phyloP scores from a whole-genome alignment of 2,888 invertebrate genomes.

The Meganola albula region DNA sequence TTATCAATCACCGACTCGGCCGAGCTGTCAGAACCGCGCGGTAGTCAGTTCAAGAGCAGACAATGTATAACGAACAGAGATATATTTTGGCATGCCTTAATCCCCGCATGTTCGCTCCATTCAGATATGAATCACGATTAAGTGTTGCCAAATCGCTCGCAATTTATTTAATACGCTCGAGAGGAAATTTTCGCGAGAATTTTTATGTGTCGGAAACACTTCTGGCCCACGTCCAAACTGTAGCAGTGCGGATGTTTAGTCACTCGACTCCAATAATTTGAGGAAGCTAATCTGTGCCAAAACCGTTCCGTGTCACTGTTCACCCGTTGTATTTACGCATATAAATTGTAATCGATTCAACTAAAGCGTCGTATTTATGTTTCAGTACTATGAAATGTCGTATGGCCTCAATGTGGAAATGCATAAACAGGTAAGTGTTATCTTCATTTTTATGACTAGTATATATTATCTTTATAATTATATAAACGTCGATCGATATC shows the following conservation, averaged over 20 bases:
- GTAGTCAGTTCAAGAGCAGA: conserved; percentile 38
- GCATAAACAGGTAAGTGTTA: conserved; percentile 93
- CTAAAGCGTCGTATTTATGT: conserved; percentile 71
- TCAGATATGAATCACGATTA: conserved; percentile 74
- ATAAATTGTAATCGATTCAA: conserved; percentile 47
- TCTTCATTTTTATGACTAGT: conserved; percentile 16
- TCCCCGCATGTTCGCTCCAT: conserved; percentile 62
- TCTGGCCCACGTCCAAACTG: conserved; percentile 67
- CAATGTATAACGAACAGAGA: conserved; percentile 47
- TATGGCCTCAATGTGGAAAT: conserved; percentile 98
- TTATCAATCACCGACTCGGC: conserved; percentile 34
- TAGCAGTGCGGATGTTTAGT: conserved; percentile 72
- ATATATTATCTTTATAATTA: no score
- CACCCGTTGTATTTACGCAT: conserved; percentile 45
- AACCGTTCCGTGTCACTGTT: conserved; percentile 57
- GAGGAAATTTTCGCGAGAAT: conserved; percentile 71
- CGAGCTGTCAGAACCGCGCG: conserved; percentile 36
- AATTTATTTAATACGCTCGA: conserved; percentile 76
- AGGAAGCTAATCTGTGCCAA: conserved; percentile 72
- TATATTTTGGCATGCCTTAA: conserved; percentile 67
- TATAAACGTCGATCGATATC: no score
- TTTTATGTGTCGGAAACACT: conserved; percentile 77
- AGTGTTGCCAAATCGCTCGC: conserved; percentile 77
- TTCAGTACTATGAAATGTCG: conserved; percentile 98
- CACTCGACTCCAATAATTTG: conserved; percentile 69